Percentiles rank a stretch among this genome's conserved stretches.
These are phyloP conservation scores for Drosophila kanapiae DNA, from an alignment of 1,140 invertebrate species.

Conservation along the genomic window DNA sequence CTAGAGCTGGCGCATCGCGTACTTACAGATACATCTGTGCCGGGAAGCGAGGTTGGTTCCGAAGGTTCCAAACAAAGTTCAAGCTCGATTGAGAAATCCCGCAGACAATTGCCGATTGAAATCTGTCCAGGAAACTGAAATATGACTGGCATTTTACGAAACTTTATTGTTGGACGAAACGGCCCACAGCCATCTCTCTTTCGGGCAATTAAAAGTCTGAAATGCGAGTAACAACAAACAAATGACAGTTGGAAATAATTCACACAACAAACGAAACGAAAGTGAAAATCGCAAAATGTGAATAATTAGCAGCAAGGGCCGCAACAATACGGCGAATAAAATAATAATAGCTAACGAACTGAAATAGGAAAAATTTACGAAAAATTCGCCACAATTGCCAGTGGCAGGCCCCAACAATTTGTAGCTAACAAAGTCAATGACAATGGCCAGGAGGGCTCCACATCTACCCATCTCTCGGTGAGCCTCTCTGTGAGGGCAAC, in stretches of 20 bases:
- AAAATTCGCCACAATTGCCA: conserved; percentile 69
- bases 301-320: conserved; percentile 71
- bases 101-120: conserved; percentile 61
- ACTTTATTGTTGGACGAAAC: conserved; percentile 58
- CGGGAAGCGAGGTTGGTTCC: conserved; percentile 12
- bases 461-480: conserved; percentile 1
- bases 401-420: conserved; percentile 48
- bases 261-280: conserved; percentile 81
- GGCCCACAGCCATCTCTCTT: conserved; percentile 23
- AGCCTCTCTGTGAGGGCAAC: conserved; percentile 46
- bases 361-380: conserved; percentile 74
- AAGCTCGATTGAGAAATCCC: conserved; percentile 66
- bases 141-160: conserved; percentile 80
- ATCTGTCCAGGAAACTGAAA: conserved; percentile 72
- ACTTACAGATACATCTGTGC: conserved; percentile 8
- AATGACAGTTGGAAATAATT: conserved; percentile 76
- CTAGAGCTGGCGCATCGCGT: conserved; percentile 29
- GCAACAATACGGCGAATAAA: conserved; percentile 64
- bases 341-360: conserved; percentile 77
- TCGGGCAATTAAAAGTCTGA: conserved; percentile 76
- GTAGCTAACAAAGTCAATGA: conserved; percentile 71
- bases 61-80: conserved; percentile 56
- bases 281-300: conserved; percentile 82
- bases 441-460: conserved; percentile 60
- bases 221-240: conserved; percentile 78